phyloP scores from a whole-genome alignment of 2,113 vertebrate genomes.

The Scomber japonicus region DNA sequence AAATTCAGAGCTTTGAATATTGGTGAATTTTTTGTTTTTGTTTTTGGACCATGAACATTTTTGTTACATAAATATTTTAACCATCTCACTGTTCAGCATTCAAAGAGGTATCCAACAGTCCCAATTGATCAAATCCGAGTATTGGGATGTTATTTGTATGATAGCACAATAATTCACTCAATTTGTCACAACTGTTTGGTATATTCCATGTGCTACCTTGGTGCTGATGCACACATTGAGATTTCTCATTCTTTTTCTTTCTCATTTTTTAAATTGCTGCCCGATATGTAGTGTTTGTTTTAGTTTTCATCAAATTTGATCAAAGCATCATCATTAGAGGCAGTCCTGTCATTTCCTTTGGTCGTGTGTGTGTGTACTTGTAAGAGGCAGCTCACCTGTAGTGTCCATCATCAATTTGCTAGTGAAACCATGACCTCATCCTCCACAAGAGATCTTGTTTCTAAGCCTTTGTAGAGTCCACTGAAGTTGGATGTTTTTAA shows the following conservation, averaged over 20 bases:
- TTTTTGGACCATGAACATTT: slow-evolving; percentile 27
- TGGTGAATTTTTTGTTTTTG: slow-evolving; percentile 13
- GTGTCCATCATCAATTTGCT: slow-evolving; percentile 21
- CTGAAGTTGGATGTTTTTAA: slow-evolving; percentile 61
- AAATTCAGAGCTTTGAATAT: slow-evolving; percentile 16
- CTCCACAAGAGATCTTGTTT: slow-evolving; percentile 46
- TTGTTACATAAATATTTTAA: slow-evolving; percentile 5
- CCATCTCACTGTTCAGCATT: not conserved
- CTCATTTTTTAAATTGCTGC: not conserved
- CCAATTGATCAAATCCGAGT: not conserved
- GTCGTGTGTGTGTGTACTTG: not conserved
- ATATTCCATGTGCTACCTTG: not conserved
- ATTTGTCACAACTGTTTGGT: not conserved
- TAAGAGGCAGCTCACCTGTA: slow-evolving; percentile 22
- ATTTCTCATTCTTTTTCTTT: not conserved
- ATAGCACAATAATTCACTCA: slow-evolving; percentile 35
- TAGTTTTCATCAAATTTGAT: not conserved
- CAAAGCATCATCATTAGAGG: not conserved
- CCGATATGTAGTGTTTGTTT: not conserved
- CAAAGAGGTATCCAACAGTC: not conserved
- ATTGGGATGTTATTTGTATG: not conserved
- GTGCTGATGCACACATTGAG: slow-evolving; percentile 2
- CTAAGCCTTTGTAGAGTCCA: slow-evolving; percentile 62
- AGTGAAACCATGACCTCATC: slow-evolving; percentile 44
- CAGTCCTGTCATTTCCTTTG: not conserved